Conservation (phyloP, 2,113 vertebrate genomes). For the Zapus hudsonius region DNA sequence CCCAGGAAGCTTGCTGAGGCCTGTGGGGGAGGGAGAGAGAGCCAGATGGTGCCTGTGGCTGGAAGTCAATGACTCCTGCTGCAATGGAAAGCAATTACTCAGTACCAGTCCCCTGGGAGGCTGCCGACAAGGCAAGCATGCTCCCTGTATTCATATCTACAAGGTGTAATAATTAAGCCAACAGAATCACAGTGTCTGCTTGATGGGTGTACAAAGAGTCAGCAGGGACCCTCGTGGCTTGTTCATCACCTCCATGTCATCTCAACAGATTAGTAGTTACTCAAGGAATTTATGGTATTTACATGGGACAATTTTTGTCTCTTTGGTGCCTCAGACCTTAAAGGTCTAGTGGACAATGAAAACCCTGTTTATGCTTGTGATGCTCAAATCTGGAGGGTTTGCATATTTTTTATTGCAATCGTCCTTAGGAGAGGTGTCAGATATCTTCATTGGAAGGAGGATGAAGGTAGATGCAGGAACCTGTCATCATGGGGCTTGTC, state of each 20-base stretch:
- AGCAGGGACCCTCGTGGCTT: conserved; percentile 46
- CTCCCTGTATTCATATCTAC: conserved; percentile 68
- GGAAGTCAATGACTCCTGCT: conserved; percentile 17
- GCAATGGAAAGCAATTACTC: conserved; percentile 66
- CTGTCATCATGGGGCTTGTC: background rate
- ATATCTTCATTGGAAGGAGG: background rate
- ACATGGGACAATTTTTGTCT: background rate
- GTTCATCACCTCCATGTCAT: conserved; percentile 37
- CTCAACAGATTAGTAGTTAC: conserved; percentile 36
- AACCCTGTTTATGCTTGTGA: background rate
- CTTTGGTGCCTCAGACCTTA: background rate
- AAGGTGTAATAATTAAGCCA: conserved; percentile 73
- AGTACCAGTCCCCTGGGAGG: conserved; percentile 61
- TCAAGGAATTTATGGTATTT: conserved; percentile 7
- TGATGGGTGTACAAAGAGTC: conserved; percentile 58
- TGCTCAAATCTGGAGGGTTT: background rate
- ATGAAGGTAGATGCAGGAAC: background rate
- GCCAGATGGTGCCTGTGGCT: conserved; percentile 53
- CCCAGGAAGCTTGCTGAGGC: conserved; percentile 38
- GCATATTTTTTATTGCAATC: background rate
- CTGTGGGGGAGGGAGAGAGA: conserved; percentile 21
- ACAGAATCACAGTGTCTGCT: conserved; percentile 41
- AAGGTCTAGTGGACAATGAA: background rate
- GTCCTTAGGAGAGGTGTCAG: background rate
- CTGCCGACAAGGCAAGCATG: conserved; percentile 48